Evolutionary conservation across 2,888 invertebrate species (phyloP), one percentile per base, ranked within the genome.

Genomic region (Drosophila anomalipes): DNA sequence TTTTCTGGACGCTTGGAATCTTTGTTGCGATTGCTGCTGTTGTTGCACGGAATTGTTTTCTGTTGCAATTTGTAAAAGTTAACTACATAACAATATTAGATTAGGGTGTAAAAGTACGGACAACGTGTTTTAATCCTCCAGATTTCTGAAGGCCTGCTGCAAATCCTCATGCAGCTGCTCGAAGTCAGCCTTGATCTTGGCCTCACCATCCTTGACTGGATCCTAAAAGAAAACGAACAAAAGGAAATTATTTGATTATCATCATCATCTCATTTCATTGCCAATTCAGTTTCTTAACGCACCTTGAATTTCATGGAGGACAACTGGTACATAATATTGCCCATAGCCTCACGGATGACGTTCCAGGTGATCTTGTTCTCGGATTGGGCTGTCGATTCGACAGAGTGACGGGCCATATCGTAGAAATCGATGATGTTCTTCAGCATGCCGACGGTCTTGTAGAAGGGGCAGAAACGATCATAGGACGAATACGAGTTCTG

Each of bases 361-460:
- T 97, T 96, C 99, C 99, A 99, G 75, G 99, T 99, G 92, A 98
- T 97, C 95, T 99, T 99, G 95, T 99, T 99, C 94, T 99, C 99
- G 52, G 98, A 98, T 94, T 99, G 99, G 64, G 99, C 98, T 35
- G 99, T 99, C 77, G 98, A 96, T 94, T 99, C 99, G 2, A 99
- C 99, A 1, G 99, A 97, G 93, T 99, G 99, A 77, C 98, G 96
- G 41, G 99, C 96, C 97, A 99, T 96, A 94, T 99, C 99, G 94
- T 99, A 99, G 95, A 99, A 98, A 64, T 97, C 95, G 92, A 99
- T 99, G 94, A 99, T 99, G 95, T 99, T 99, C 93, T 96, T 96
- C 93, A 99, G 94, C 99, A 99, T 99, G 87, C 99, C 99, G 72
- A 98, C 98, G 22, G 99, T 99, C 95, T 99, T 99, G 95, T 99